These are phyloP conservation scores for Rhabdomys dilectus DNA, from an alignment of 2,113 vertebrate genomes.

Conservation along the genomic window DNA sequence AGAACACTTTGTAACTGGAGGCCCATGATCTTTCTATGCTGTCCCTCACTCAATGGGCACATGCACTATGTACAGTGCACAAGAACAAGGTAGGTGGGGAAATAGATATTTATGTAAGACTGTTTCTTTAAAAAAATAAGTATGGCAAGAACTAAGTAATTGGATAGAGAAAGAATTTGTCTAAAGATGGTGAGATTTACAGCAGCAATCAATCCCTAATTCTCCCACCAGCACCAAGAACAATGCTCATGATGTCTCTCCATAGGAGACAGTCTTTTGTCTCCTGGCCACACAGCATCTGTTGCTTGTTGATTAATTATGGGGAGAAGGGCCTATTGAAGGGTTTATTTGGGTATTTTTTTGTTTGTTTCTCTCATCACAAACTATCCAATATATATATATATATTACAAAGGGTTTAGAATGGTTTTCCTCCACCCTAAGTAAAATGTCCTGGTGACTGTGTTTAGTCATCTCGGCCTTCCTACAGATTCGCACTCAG, in stretches of 20 bases:
- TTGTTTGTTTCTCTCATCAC: background rate
- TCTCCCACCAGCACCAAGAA: background rate
- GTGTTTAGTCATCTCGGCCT: background rate
- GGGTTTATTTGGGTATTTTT: background rate
- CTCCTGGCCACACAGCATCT: background rate
- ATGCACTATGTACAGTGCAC: background rate
- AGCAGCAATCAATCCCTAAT: background rate
- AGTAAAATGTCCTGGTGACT: background rate
- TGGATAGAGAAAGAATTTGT: constrained; percentile 11
- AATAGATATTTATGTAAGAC: background rate
- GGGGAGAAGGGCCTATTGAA: background rate
- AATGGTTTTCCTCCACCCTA: background rate
- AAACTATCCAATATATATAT: background rate
- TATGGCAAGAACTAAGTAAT: constrained; percentile 23
- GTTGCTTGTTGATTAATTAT: constrained; percentile 36
- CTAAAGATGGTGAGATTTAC: constrained; percentile 19
- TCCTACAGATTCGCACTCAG: background rate
- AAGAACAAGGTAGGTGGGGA: background rate
- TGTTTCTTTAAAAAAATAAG: background rate
- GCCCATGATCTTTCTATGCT: background rate
- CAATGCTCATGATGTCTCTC: constrained; percentile 37
- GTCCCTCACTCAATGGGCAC: background rate
- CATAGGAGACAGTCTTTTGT: constrained; percentile 21
- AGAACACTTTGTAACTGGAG: background rate
- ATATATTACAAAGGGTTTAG: background rate